phyloP scores from a whole-genome alignment of 2,888 invertebrate species.

The Cataglyphis rosenhaueri region DNA sequence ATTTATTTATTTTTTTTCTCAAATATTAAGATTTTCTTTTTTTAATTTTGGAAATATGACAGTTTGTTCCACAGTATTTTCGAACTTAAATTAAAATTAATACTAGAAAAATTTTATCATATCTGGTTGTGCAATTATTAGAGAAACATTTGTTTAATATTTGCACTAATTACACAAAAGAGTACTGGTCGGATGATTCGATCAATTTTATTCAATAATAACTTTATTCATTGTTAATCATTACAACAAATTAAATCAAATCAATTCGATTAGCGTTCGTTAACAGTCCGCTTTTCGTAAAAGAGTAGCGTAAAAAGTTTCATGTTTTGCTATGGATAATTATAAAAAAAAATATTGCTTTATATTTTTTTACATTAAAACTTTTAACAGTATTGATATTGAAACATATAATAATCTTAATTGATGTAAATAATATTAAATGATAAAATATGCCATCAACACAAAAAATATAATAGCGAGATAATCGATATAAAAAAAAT shows the following conservation, averaged over 20 bases:
- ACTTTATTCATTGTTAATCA: conserved; percentile 11
- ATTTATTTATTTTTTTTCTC: neutral
- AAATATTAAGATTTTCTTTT: too few relatives aligned
- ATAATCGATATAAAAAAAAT: conserved; percentile 25
- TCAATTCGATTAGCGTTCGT: conserved; percentile 16
- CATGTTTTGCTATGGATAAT: neutral
- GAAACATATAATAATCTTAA: neutral
- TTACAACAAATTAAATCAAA: conserved; percentile 18
- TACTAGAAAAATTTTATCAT: neutral
- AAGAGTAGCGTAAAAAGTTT: neutral
- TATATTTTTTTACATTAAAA: neutral
- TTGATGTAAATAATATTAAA: neutral
- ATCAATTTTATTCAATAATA: conserved; percentile 7
- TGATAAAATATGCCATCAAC: neutral
- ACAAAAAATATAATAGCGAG: neutral
- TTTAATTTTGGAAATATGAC: neutral
- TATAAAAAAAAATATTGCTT: neutral
- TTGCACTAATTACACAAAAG: neutral
- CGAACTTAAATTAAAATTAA: neutral
- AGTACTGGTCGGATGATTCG: neutral
- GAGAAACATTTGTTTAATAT: neutral
- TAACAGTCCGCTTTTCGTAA: neutral
- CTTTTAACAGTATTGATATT: neutral
- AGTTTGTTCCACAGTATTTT: neutral
- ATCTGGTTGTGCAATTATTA: neutral